phyloP scores from a whole-genome alignment of 1,140 invertebrate genomes.

The Brachionus paranguensis region DNA sequence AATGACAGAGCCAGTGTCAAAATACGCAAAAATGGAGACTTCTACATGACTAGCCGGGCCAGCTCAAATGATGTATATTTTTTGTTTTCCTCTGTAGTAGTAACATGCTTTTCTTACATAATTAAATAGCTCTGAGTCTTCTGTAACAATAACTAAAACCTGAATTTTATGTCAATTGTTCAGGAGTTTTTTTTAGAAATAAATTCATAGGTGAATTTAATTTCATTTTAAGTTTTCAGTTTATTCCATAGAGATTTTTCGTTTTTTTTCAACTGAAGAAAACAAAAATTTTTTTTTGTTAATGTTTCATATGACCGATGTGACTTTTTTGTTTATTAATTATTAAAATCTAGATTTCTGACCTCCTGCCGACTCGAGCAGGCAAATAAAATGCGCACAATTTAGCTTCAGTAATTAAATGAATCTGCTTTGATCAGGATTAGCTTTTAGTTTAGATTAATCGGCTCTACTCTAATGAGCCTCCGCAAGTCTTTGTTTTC shows the following conservation, averaged over 20 bases:
- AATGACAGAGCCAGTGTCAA: neutral
- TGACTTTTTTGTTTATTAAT: neutral
- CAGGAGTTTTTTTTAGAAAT: neutral
- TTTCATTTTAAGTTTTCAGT: neutral
- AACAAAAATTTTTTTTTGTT: neutral
- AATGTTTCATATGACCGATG: neutral
- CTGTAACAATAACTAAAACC: neutral
- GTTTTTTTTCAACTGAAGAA: neutral
- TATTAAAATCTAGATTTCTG: neutral
- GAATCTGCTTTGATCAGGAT: neutral
- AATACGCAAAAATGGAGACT: constrained; percentile 3
- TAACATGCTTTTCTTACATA: neutral
- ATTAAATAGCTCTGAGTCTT: neutral
- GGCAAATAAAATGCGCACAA: neutral
- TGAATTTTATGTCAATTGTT: constrained; percentile 1
- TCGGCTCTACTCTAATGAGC: neutral
- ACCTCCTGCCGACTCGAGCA: neutral
- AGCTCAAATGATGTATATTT: constrained; percentile 20
- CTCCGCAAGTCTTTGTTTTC: neutral
- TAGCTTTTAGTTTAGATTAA: neutral
- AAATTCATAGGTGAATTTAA: neutral
- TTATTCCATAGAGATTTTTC: neutral
- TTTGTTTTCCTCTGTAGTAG: neutral
- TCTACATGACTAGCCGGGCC: neutral
- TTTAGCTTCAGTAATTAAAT: neutral